phyloP scores from a whole-genome alignment of 2,888 invertebrate species.

The Drosophila subsilvestris region DNA sequence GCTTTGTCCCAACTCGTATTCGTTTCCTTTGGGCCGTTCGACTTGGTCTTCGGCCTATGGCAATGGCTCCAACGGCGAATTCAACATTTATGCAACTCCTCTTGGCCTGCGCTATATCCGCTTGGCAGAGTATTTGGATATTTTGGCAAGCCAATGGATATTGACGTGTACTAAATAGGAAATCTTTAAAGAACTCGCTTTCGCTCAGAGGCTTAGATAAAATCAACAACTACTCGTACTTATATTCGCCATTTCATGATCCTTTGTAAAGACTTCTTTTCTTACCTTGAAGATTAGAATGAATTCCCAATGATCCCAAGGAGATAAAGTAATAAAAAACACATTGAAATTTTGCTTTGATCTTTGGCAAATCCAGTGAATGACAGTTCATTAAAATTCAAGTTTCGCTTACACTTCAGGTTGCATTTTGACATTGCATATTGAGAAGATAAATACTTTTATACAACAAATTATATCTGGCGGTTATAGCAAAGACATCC shows the following conservation, averaged over 20 bases:
- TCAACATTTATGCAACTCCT: constrained; percentile 41
- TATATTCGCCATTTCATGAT: too few relatives aligned
- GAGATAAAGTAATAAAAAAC: too few relatives aligned
- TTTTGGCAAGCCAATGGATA: not conserved
- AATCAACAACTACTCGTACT: too few relatives aligned
- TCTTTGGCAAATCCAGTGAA: too few relatives aligned
- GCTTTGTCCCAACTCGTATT: constrained; percentile 29
- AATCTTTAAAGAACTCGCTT: not conserved
- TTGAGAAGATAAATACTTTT: not conserved
- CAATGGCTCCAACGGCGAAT: constrained; percentile 44
- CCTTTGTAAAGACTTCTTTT: too few relatives aligned
- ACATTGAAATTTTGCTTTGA: too few relatives aligned
- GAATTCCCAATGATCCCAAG: too few relatives aligned
- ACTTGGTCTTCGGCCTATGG: constrained; percentile 40
- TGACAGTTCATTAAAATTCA: too few relatives aligned
- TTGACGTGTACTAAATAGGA: too few relatives aligned
- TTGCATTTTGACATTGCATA: too few relatives aligned
- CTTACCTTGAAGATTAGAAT: too few relatives aligned
- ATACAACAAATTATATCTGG: not conserved
- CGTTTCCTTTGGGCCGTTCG: constrained; percentile 39
- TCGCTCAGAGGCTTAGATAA: not conserved
- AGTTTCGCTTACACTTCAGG: too few relatives aligned
- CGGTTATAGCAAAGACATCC: not conserved
- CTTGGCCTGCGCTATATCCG: constrained; percentile 37
- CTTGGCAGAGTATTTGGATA: not conserved